A percentile compares a stretch with the other conserved stretches of the same genome.
phyloP scores from a whole-genome alignment of 2,888 invertebrate species.

The Smittia sp. region DNA sequence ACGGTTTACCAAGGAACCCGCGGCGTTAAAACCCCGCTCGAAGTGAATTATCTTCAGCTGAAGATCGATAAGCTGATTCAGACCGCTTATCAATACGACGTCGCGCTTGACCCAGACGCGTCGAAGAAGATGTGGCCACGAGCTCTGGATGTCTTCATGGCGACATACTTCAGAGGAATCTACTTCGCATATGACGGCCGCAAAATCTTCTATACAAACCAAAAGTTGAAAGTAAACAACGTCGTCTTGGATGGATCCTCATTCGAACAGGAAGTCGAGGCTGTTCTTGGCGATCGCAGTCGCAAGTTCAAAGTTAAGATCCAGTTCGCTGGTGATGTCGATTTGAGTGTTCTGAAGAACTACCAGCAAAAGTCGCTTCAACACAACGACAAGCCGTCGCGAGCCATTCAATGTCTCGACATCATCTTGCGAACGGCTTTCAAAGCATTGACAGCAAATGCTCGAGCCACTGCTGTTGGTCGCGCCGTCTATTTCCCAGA shows the following conservation, averaged over 20 bases:
- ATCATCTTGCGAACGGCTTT: constrained; percentile 62
- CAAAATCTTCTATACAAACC: constrained; percentile 62
- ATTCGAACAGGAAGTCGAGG: background rate
- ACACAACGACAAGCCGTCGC: constrained; percentile 50
- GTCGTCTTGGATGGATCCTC: background rate
- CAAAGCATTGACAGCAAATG: constrained; percentile 43
- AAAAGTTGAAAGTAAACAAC: constrained; percentile 46
- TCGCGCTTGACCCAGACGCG: constrained; percentile 65
- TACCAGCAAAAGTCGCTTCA: background rate
- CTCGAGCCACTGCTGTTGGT: constrained; percentile 6
- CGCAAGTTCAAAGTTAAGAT: constrained; percentile 56
- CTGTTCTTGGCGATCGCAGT: constrained; percentile 21
- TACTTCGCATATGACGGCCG: constrained; percentile 71
- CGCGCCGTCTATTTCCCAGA: constrained; percentile 57
- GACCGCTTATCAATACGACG: constrained; percentile 76
- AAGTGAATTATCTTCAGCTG: constrained; percentile 16
- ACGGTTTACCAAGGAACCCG: constrained; percentile 29
- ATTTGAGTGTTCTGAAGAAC: constrained; percentile 49
- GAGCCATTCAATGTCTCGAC: constrained; percentile 61
- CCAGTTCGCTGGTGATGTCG: constrained; percentile 58
- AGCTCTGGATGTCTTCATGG: constrained; percentile 54
- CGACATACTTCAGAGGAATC: constrained; percentile 51
- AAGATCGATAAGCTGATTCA: constrained; percentile 50
- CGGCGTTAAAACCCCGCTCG: background rate
- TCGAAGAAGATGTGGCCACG: constrained; percentile 63